Percentiles rank a stretch among this genome's conserved stretches.
phyloP scores from a whole-genome alignment of 2,797 vertebrate species.

The Rousettus madagascariensis region DNA sequence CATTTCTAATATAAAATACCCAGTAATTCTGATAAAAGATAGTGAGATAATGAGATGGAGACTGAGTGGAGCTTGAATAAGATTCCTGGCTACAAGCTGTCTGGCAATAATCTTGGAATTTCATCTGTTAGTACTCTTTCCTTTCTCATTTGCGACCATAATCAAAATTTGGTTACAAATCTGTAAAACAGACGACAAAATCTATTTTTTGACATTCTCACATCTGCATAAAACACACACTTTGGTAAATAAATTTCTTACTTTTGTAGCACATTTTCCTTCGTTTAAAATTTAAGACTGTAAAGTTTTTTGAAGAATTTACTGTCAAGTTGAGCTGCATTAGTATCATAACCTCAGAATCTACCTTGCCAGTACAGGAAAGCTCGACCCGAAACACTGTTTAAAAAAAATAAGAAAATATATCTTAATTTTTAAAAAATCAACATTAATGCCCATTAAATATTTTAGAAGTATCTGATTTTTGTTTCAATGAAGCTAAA shows the following conservation, averaged over 20 bases:
- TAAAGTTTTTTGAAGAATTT: conserved; percentile 94
- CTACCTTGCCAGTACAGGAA: conserved; percentile 94
- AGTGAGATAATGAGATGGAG: not conserved
- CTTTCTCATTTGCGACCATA: conserved; percentile 21
- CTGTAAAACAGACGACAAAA: conserved; percentile 4
- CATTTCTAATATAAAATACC: not conserved
- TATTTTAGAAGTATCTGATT: not conserved
- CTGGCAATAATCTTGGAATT: not conserved
- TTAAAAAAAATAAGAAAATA: conserved; percentile 42
- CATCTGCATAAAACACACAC: conserved; percentile 12
- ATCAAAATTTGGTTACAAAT: conserved; percentile 35
- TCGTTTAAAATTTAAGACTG: conserved; percentile 99
- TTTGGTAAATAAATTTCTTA: conserved; percentile 83
- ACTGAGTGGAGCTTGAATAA: not conserved
- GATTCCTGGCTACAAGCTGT: not conserved
- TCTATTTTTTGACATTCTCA: not conserved
- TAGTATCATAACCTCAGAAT: conserved; percentile 93
- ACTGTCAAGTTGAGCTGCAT: conserved; percentile 97
- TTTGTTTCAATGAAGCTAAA: conserved; percentile 37
- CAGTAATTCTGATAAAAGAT: not conserved
- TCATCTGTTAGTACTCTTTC: not conserved
- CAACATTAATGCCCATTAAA: conserved; percentile 27
- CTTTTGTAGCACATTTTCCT: conserved; percentile 99
- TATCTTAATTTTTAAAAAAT: conserved; percentile 39
- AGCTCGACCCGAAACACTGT: conserved; percentile 96